Conservation (phyloP, 2,797 vertebrate genomes). For the Fistularia tabacaria region DNA sequence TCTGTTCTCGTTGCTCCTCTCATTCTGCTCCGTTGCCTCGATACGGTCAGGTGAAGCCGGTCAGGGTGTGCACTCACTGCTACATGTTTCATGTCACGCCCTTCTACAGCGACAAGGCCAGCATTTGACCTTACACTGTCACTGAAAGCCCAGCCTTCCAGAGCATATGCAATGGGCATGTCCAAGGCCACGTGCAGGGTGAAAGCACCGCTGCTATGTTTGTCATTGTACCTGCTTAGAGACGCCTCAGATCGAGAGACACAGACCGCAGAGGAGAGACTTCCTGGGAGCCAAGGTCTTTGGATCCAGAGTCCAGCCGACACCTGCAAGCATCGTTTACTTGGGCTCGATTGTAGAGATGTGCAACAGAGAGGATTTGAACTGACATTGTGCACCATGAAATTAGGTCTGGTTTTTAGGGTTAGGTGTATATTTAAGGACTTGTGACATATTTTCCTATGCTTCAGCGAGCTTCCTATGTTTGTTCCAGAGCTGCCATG, state of each 20-base stretch:
- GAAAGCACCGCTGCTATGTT: constrained; percentile 19
- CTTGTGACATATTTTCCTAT: constrained; percentile 58
- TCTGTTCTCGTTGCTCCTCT: constrained; percentile 97
- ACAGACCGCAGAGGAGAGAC: constrained; percentile 7
- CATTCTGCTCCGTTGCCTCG: constrained; percentile 94
- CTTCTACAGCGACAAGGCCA: constrained; percentile 88
- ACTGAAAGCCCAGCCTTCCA: constrained; percentile 21
- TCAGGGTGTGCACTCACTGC: constrained; percentile 97
- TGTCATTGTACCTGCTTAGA: constrained; percentile 25
- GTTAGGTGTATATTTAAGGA: constrained; percentile 51
- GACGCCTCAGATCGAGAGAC: constrained; percentile 15
- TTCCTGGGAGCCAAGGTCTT: constrained; percentile 22
- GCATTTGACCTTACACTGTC: constrained; percentile 60
- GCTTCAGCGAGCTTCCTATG: constrained; percentile 66
- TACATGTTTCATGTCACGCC: constrained; percentile 98
- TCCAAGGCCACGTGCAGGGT: constrained; percentile 35
- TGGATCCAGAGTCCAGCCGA: constrained; percentile 24
- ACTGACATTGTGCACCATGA: constrained; percentile 37
- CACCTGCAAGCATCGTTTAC: constrained; percentile 22
- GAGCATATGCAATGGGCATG: constrained; percentile 52
- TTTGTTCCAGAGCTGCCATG: constrained; percentile 58
- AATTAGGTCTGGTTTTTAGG: constrained; percentile 32
- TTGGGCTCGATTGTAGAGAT: constrained; percentile 32
- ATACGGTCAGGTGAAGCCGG: constrained; percentile 95
- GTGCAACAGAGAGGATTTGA: constrained; percentile 22